Evolutionary conservation across 2,113 vertebrate species (phyloP).

Genomic region (Cairina moschata): DNA sequence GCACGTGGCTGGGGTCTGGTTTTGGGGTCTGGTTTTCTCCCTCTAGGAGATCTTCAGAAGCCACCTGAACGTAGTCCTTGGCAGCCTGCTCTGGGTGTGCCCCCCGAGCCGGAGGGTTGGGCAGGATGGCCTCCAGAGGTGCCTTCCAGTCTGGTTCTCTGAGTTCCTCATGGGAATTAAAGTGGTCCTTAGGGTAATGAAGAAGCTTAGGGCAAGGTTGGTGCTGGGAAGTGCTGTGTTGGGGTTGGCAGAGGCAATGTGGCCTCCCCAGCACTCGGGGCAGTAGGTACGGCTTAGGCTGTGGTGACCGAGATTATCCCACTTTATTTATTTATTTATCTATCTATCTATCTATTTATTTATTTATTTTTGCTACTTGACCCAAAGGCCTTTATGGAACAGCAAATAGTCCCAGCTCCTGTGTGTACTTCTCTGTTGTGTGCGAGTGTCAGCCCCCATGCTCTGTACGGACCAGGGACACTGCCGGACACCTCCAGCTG

Average conservation of each 20-base stretch:
- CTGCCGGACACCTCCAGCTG: background rate
- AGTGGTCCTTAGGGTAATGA: rapidly evolving
- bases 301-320: background rate
- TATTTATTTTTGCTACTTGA: background rate
- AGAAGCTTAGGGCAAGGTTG: background rate
- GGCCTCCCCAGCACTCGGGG: background rate
- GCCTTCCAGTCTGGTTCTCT: background rate
- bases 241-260: background rate
- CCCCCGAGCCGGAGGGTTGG: too few relatives aligned
- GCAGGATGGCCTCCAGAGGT: background rate
- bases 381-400: background rate
- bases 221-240: background rate
- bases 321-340: too few relatives aligned
- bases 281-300: background rate
- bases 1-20: background rate
- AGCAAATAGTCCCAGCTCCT: background rate
- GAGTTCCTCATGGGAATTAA: background rate
- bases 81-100: too few relatives aligned
- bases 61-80: too few relatives aligned
- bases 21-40: background rate
- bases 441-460: too few relatives aligned
- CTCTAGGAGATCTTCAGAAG: too few relatives aligned
- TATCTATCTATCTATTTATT: too few relatives aligned
- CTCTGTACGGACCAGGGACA: background rate
- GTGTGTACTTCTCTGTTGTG: background rate